Conservation (phyloP, 2,797 vertebrate genomes). For the Sebastes steindachneri region DNA sequence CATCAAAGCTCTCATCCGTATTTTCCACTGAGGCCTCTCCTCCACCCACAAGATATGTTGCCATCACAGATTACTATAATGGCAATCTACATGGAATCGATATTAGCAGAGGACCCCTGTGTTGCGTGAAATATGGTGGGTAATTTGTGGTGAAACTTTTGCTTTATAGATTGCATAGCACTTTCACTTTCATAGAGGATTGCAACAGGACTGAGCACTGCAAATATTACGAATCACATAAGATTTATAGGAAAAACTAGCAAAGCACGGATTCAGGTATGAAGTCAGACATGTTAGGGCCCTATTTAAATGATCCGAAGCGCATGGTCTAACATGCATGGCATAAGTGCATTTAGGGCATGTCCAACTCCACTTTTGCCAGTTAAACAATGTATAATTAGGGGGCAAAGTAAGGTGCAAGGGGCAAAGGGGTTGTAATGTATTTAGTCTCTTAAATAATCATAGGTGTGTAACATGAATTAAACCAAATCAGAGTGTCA, state of each 20-base stretch:
- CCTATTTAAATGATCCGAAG: background rate
- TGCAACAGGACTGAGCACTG: background rate
- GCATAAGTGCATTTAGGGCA: no score
- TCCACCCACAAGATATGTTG: background rate
- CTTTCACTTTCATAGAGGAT: background rate
- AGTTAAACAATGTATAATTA: no score
- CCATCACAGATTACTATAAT: background rate
- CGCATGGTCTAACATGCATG: no score
- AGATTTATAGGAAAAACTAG: background rate
- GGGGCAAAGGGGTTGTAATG: no score
- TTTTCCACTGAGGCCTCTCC: background rate
- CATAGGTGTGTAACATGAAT: no score
- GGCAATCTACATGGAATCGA: background rate
- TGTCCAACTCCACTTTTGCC: no score
- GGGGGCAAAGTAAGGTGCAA: no score
- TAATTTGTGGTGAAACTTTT: background rate
- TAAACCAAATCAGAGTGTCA: no score
- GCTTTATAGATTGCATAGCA: background rate
- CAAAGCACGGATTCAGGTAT: no score
- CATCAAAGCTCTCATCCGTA: background rate
- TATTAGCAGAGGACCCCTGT: background rate
- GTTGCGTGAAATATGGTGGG: background rate
- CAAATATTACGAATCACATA: background rate
- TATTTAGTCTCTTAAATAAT: no score
- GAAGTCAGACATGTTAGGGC: no score